These are phyloP conservation scores for Rhabdornis inornatus DNA, from an alignment of 2,113 vertebrate species.

Conservation along the genomic window DNA sequence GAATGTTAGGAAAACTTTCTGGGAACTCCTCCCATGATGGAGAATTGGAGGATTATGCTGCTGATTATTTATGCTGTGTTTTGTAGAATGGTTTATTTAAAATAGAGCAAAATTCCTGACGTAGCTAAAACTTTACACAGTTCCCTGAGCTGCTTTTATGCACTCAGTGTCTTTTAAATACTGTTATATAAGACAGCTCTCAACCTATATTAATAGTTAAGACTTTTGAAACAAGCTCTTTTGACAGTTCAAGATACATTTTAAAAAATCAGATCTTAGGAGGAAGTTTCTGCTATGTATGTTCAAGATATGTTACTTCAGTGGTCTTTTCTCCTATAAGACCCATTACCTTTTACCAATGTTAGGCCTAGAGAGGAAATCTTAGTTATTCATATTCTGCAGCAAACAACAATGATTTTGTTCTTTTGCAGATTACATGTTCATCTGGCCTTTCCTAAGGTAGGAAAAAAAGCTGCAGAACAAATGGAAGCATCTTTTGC, in stretches of 20 bases:
- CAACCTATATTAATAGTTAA: slow-evolving; percentile 1
- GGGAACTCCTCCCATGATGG: background rate
- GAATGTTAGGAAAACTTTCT: background rate
- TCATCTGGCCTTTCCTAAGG: background rate
- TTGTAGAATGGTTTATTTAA: background rate
- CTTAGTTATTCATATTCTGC: background rate
- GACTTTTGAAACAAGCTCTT: slow-evolving; percentile 3
- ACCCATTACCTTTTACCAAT: background rate
- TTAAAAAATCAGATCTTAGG: background rate
- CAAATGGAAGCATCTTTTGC: background rate
- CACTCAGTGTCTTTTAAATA: slow-evolving; percentile 21
- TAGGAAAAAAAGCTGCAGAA: background rate
- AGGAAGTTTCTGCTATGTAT: background rate
- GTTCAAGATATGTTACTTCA: background rate
- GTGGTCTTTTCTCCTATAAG: background rate
- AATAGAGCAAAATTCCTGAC: slow-evolving; percentile 27
- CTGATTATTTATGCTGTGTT: background rate
- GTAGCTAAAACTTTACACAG: background rate
- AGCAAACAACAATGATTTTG: background rate
- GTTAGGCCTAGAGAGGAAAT: background rate
- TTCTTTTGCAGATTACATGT: background rate
- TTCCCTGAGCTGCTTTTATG: slow-evolving; percentile 5
- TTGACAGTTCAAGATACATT: background rate
- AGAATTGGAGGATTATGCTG: background rate
- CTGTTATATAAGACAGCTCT: slow-evolving; percentile 27